Percentiles rank a stretch among this genome's conserved stretches.
phyloP scores from a whole-genome alignment of 2,888 invertebrate genomes.

The Plusia festucae region DNA sequence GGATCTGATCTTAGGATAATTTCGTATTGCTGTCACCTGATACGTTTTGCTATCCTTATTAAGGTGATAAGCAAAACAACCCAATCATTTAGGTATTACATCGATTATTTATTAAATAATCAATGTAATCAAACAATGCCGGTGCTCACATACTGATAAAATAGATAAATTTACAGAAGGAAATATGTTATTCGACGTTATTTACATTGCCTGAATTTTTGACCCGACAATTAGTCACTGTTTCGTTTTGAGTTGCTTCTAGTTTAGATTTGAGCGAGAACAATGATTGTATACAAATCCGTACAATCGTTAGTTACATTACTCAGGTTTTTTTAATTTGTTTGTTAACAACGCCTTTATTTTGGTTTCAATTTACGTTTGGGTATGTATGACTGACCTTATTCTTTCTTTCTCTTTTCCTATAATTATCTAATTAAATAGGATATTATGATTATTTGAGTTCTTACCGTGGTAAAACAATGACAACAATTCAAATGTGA shows the following conservation, averaged over 20 bases:
- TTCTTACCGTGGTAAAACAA: background rate
- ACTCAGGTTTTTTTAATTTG: slow-evolving; percentile 21
- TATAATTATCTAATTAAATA: too few species aligned
- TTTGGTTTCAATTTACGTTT: slow-evolving; percentile 18
- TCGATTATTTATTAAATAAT: background rate
- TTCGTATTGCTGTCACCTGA: background rate
- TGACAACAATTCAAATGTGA: too few species aligned
- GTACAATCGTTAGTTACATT: slow-evolving; percentile 17
- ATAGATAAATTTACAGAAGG: background rate
- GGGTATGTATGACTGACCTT: slow-evolving; percentile 15
- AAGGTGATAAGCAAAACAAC: background rate
- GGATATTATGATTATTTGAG: too few species aligned
- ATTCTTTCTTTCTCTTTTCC: too few species aligned
- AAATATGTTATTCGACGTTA: background rate
- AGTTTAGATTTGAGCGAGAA: slow-evolving; percentile 22
- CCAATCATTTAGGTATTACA: background rate
- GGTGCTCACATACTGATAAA: background rate
- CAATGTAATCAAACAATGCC: background rate
- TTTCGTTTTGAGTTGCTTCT: slow-evolving; percentile 18
- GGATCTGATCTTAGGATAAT: background rate
- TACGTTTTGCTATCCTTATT: background rate
- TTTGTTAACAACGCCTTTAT: slow-evolving; percentile 6
- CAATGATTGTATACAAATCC: slow-evolving; percentile 33
- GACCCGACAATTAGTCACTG: slow-evolving; percentile 10
- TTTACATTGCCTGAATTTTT: slow-evolving; percentile 14